These are phyloP conservation scores for Aricia agestis DNA, from an alignment of 1,140 invertebrate genomes.

Conservation along the genomic window DNA sequence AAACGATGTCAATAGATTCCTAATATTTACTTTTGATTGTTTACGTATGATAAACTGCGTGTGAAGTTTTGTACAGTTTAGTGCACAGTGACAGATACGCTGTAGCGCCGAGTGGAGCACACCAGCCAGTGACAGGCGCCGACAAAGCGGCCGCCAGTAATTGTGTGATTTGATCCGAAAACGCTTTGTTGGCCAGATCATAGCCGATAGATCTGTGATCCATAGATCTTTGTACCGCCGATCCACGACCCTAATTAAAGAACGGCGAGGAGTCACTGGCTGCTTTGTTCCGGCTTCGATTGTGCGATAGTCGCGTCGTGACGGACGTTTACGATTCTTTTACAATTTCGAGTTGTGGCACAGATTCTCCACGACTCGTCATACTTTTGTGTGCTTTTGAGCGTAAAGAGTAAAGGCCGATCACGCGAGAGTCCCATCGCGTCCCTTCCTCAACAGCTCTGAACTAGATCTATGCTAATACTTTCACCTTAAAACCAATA, in stretches of 20 bases:
- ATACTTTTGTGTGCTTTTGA: not conserved
- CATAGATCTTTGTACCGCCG: conserved; percentile 62
- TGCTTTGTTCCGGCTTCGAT: conserved; percentile 31
- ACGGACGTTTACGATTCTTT: conserved; percentile 27
- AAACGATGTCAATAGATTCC: too few relatives aligned
- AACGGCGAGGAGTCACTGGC: conserved; percentile 43
- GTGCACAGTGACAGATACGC: conserved; percentile 23
- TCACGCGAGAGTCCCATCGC: not conserved
- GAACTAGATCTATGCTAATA: too few relatives aligned
- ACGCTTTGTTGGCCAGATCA: conserved; percentile 66
- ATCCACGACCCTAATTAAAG: conserved; percentile 61
- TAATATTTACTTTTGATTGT: too few relatives aligned
- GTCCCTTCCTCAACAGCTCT: too few relatives aligned
- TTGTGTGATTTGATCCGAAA: conserved; percentile 73
- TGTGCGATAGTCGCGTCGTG: conserved; percentile 41
- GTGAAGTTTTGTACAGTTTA: conserved; percentile 16
- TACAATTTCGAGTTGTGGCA: conserved; percentile 12
- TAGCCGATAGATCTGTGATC: conserved; percentile 55
- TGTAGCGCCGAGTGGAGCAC: conserved; percentile 30
- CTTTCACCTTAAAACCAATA: too few relatives aligned
- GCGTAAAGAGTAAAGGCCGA: not conserved
- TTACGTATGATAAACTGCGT: too few relatives aligned
- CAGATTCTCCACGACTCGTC: not conserved
- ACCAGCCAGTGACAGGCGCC: conserved; percentile 55
- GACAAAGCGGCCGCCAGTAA: conserved; percentile 69